phyloP scores from a whole-genome alignment of 2,797 vertebrate genomes.

The Lerista edwardsae region DNA sequence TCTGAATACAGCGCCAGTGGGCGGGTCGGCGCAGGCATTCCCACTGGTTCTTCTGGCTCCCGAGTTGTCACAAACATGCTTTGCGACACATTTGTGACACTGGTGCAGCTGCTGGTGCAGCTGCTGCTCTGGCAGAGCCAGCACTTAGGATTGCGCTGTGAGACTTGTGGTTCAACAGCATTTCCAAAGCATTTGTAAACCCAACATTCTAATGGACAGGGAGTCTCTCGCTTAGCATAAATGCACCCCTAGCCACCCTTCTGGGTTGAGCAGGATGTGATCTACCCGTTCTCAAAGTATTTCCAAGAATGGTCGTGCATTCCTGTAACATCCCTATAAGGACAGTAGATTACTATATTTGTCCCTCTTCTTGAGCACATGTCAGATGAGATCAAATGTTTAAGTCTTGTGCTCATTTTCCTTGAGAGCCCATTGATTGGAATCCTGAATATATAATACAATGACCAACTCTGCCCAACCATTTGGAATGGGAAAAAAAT shows the following conservation, averaged over 20 bases:
- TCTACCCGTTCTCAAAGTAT: slow-evolving; percentile 9
- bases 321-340: background rate
- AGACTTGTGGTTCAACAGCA: background rate
- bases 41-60: no score
- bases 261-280: background rate
- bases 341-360: background rate
- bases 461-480: background rate
- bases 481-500: background rate
- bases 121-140: no score
- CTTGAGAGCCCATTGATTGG: background rate
- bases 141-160: no score
- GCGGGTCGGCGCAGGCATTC: no score
- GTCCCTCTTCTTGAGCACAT: background rate
- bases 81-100: no score
- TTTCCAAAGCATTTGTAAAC: background rate
- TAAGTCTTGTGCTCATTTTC: background rate
- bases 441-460: background rate
- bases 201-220: background rate
- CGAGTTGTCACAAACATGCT: no score
- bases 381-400: background rate
- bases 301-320: fast-evolving
- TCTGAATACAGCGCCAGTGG: no score
- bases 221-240: background rate
- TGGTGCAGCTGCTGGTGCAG: no score
- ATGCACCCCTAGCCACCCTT: slow-evolving; percentile 1